Conservation (phyloP, 2,888 invertebrate species). For the Platerodrilus igneus region DNA sequence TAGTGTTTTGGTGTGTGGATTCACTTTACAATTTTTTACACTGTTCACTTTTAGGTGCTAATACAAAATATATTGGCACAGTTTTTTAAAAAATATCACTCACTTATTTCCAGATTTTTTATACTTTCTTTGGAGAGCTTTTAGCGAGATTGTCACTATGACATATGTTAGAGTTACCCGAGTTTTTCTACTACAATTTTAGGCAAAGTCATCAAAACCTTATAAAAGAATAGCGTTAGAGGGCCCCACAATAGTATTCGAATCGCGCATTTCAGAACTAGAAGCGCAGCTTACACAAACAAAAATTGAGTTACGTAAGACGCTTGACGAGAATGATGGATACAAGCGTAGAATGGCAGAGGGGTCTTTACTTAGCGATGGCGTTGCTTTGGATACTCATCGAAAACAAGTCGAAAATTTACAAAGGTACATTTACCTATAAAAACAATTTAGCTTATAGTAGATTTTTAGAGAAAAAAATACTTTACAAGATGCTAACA, state of each 20-base stretch:
- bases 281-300: slow-evolving; percentile 79
- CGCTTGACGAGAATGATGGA: slow-evolving; percentile 62
- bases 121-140: too few relatives aligned
- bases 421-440: slow-evolving; percentile 61
- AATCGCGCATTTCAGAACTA: slow-evolving; percentile 77
- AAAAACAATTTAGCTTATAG: neutral
- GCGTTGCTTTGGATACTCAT: slow-evolving; percentile 58
- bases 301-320: slow-evolving; percentile 69
- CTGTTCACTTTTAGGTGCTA: too few relatives aligned
- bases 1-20: too few relatives aligned
- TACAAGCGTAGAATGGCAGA: slow-evolving; percentile 46
- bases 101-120: too few relatives aligned
- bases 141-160: too few relatives aligned
- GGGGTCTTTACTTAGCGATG: slow-evolving; percentile 49
- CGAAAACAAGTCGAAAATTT: slow-evolving; percentile 67
- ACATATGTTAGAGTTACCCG: too few relatives aligned
- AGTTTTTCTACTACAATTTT: slow-evolving; percentile 3
- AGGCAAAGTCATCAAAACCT: slow-evolving; percentile 13
- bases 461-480: slow-evolving; percentile 58
- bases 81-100: too few relatives aligned
- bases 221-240: slow-evolving; percentile 47
- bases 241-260: slow-evolving; percentile 77
- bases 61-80: too few relatives aligned
- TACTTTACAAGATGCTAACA: slow-evolving; percentile 62
- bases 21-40: too few relatives aligned